Evolutionary conservation across 2,113 vertebrate species (phyloP).

Genomic region (Asarcornis scutulata): DNA sequence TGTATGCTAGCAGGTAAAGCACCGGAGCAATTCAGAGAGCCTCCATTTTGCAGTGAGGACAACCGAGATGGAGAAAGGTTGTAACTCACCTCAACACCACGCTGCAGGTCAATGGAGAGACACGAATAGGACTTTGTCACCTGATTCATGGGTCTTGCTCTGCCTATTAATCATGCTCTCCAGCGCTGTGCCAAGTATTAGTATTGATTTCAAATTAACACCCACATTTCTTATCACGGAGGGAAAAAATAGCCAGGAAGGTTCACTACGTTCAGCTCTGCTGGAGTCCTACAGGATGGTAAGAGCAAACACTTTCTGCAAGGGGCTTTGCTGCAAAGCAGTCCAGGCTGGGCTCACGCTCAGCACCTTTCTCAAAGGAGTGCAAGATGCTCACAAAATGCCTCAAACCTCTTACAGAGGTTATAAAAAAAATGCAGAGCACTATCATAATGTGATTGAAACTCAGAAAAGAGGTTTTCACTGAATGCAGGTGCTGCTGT

Average conservation of each 20-base stretch:
- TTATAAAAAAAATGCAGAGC: neutral
- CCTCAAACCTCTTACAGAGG: neutral
- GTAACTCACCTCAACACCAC: neutral
- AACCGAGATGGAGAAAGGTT: neutral
- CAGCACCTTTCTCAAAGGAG: neutral
- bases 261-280: neutral
- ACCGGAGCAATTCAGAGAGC: neutral
- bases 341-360: neutral
- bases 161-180: neutral
- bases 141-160: constrained; percentile 9
- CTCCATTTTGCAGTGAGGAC: neutral
- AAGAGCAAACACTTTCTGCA: neutral
- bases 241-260: neutral
- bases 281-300: neutral
- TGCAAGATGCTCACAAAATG: neutral
- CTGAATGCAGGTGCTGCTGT: neutral
- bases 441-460: neutral
- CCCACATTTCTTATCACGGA: neutral
- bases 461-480: neutral
- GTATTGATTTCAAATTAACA: constrained; percentile 61
- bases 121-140: neutral
- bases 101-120: neutral
- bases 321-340: neutral
- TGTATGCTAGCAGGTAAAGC: neutral
- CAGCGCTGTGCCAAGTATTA: neutral